Evolutionary conservation across 2,888 invertebrate species (phyloP), one percentile per base, ranked within the genome.

Genomic region (Drosophila lacicola): DNA sequence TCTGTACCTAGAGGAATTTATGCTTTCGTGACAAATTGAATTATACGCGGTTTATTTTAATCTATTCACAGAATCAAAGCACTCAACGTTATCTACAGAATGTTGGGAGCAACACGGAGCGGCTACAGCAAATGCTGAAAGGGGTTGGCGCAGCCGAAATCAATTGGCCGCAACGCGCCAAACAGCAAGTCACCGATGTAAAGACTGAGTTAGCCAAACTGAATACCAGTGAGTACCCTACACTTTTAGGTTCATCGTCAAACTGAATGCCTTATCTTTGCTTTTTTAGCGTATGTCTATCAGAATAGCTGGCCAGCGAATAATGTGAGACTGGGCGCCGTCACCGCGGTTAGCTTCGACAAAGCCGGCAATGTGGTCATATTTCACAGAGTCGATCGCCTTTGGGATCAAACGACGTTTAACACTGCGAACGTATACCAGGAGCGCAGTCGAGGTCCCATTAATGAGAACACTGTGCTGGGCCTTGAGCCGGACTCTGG

Each of bases 301-400:
- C 93, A 94, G 45, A 91, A 91, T 19, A 90, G 93, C 63, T 95
- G 95, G 95, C 95, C 95, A 1, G 92, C 93, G 49, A 88, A 93
- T 3, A 78, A 91, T 4, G 90, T 94, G 2, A 93, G 93, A 70
- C 81, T 95, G 64, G 97, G 98, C 2, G 96, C 97, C 90, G 95
- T 98, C 2, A 95, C 96, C 0, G 97, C 96, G 4, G 95, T 98
- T 1, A 95, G 96, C 5, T 93, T 97, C 14, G 96, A 97, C 90
- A 93, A 93, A 2, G 90, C 93, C n/a, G 97, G 96, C 0, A 94
- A 95, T 70, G 93, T 98, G 11, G 94, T 96, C 13, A 94, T 98
- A 41, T 97, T 98, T 90, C 98, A 98, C 92, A 94, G 98, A 75
- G 96, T 95, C 0, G 93, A 94, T 60, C 93, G 95, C 74, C 90